A percentile compares a stretch with the other conserved stretches of the same genome.
Conservation (phyloP, 53 echinoderm and acorn worm species). For the Echinarachnius parma region DNA sequence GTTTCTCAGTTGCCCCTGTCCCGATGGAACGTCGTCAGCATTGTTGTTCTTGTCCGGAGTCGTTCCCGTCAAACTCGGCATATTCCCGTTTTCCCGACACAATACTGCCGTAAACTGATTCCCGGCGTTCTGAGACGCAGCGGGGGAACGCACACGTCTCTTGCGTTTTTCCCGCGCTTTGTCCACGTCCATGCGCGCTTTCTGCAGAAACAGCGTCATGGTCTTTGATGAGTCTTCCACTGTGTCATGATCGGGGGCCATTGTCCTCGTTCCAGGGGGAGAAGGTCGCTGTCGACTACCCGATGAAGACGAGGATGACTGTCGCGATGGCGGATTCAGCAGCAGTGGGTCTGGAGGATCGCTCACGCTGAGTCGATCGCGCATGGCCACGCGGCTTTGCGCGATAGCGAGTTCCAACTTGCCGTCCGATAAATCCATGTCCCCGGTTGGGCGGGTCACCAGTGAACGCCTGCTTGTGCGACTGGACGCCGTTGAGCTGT, state of each 20-base stretch:
- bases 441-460: slow-evolving; percentile 7
- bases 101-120: slow-evolving; percentile 11
- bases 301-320: slow-evolving; percentile 20
- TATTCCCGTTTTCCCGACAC: neutral
- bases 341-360: neutral
- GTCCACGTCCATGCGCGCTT: slow-evolving; percentile 47
- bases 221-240: slow-evolving; percentile 23
- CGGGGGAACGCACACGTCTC: neutral
- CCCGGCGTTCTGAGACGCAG: neutral
- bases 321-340: neutral
- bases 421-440: neutral
- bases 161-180: slow-evolving; percentile 41
- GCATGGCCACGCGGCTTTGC: slow-evolving; percentile 35
- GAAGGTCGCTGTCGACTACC: slow-evolving; percentile 3
- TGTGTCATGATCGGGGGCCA: neutral
- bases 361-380: slow-evolving; percentile 12
- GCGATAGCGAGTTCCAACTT: slow-evolving; percentile 16
- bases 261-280: neutral
- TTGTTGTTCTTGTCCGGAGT: neutral
- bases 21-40: neutral
- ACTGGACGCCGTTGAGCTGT: neutral
- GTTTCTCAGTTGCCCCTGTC: neutral
- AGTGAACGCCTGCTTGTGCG: slow-evolving; percentile 20
- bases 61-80: neutral
- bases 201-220: slow-evolving; percentile 54